Evolutionary conservation across 2,888 invertebrate genomes (phyloP).

Genomic region (Amphipoea oculea): DNA sequence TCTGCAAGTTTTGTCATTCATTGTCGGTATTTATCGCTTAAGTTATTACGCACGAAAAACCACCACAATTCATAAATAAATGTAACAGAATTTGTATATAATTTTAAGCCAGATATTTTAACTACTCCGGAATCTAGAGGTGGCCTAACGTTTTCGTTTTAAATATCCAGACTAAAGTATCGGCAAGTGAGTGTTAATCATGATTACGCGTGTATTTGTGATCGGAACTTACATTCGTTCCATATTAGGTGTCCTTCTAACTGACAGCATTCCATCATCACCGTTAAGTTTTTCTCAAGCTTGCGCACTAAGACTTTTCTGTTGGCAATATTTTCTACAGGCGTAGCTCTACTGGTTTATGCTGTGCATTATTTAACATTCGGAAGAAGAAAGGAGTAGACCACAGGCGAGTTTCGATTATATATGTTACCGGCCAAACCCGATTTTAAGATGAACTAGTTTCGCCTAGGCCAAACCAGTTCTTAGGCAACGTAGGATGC

Average conservation of each 20-base stretch:
- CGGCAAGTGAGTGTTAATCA: background rate
- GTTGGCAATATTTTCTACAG: background rate
- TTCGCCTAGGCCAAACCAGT: too few species aligned
- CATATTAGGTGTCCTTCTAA: slow-evolving; percentile 3
- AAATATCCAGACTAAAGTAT: background rate
- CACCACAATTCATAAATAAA: background rate
- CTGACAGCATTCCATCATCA: slow-evolving; percentile 25
- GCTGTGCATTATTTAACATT: background rate
- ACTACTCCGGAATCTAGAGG: background rate
- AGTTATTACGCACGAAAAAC: background rate
- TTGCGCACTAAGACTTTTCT: background rate
- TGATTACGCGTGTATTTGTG: background rate
- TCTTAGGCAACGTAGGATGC: too few species aligned
- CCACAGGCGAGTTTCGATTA: background rate
- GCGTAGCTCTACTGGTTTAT: background rate
- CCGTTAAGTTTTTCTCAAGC: slow-evolving; percentile 2
- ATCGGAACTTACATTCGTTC: slow-evolving; percentile 6
- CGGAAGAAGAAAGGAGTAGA: background rate
- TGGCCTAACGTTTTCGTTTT: background rate
- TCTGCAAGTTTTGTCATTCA: background rate
- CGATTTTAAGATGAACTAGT: too few species aligned
- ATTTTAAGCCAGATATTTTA: background rate
- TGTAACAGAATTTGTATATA: background rate
- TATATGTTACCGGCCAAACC: background rate
- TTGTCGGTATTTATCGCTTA: background rate